Evolutionary conservation across 2,797 vertebrate species (phyloP), one percentile per base, ranked within the genome.

Genomic region (Chelonia mydas): DNA sequence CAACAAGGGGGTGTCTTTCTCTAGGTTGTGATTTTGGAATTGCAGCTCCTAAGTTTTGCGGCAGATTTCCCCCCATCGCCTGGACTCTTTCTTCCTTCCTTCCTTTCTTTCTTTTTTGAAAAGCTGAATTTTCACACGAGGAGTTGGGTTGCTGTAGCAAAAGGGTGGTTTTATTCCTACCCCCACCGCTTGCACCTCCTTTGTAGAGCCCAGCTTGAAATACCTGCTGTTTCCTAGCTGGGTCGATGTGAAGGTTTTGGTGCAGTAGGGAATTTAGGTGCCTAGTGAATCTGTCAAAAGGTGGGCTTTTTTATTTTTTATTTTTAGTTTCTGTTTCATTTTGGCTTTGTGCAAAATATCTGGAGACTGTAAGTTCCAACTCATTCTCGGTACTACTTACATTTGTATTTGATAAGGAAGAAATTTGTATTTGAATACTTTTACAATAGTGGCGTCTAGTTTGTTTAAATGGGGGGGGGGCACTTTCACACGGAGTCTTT

Each of bases 241-340:
- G 17, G 54, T 81, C 76, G 15, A 85, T 4, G 16, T 4, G 33
- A 27, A 68, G n/a, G 81, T 59, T 49, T 85, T 59, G 65, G 57
- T 12, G 90, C 92, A 47, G 87, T 25, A 12, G 81, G 16, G 33
- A 80, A 28, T 28, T 68, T 53, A 53, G 65, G n/a, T 72, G 59
- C 76, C 27, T 10, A 68, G 31, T 33, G 78, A 82, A 74, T 84
- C 84, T 0, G 15, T 5, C 87, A 2, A 31, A 7, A 21, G 7
- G 28, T 80, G 11, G 27, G 17, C 49, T 21, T 28, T 11, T 81
- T 10, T 5, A 33, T 9, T 12, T 72, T 55, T 2, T 5, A 37
- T n/a, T 51, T 90, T 98, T 98, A 98, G 97, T 98, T 98, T 98
- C 98, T 98, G 65, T 98, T 98, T 98, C 97, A 84, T 92, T 97